Evolutionary conservation across 1,140 invertebrate species (phyloP).

Genomic region (Neotoxoptera formosana): DNA sequence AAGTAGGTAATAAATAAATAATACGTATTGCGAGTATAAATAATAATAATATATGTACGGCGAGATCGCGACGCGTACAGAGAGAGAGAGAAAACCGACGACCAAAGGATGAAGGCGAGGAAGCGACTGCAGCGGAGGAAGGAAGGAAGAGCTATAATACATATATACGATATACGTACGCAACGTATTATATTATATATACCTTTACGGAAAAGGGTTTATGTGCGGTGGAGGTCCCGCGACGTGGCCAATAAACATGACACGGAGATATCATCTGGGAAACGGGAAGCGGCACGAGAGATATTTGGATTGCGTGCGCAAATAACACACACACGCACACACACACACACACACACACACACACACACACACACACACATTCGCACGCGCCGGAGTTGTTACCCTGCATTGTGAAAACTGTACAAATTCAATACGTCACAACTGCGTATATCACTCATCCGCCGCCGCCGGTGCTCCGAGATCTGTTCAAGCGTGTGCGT

Average conservation of each 20-base stretch:
- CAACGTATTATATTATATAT: neutral
- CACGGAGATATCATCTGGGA: constrained; percentile 41
- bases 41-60: constrained; percentile 8
- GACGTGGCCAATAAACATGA: constrained; percentile 53
- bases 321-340: neutral
- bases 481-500: neutral
- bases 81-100: neutral
- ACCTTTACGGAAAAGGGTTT: constrained; percentile 34
- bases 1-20: neutral
- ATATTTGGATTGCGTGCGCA: constrained; percentile 49
- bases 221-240: constrained; percentile 38
- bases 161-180: neutral
- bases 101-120: neutral
- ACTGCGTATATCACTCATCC: constrained; percentile 13
- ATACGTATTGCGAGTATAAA: constrained; percentile 6
- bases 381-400: neutral
- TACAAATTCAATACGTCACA: constrained; percentile 45
- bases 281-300: constrained; percentile 41
- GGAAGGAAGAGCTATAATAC: neutral
- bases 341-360: neutral
- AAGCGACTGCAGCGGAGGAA: neutral
- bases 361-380: neutral
- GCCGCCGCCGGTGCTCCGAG: neutral
- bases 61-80: neutral
- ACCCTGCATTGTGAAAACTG: constrained; percentile 14